Percentiles rank a stretch among this genome's conserved stretches.
Conservation (phyloP, 2,888 invertebrate genomes). For the Coleophora flavipennella region DNA sequence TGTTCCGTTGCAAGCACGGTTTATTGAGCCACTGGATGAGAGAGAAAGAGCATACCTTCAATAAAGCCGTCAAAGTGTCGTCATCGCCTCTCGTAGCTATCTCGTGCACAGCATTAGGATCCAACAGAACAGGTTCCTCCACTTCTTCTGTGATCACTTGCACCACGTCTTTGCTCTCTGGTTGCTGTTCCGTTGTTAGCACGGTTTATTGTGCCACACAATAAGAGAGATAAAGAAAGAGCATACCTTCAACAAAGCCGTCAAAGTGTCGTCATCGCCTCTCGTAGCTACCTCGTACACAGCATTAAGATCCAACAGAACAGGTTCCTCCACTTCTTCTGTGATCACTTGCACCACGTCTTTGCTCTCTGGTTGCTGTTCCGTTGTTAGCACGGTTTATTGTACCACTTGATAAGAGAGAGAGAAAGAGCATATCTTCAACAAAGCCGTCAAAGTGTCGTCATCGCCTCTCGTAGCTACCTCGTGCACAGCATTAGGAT, state of each 20-base stretch:
- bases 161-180: constrained; percentile 29
- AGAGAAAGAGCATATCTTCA: no score
- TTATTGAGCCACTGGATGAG: constrained; percentile 69
- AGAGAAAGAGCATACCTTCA: constrained; percentile 76
- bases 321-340: no score
- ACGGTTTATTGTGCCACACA: no score
- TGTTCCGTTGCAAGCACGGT: no score
- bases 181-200: constrained; percentile 33
- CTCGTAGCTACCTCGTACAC: constrained; percentile 84
- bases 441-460: constrained; percentile 75
- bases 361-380: no score
- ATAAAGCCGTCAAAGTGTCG: constrained; percentile 64
- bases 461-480: constrained; percentile 84
- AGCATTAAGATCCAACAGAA: constrained; percentile 72
- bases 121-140: constrained; percentile 19
- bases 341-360: no score
- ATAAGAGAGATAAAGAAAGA: no score
- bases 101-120: constrained; percentile 81
- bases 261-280: constrained; percentile 79
- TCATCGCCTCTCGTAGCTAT: constrained; percentile 84
- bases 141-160: constrained; percentile 30
- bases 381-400: no score
- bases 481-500: constrained; percentile 81
- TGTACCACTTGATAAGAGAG: no score
- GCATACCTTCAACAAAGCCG: no score